Evolutionary conservation across 2,113 vertebrate species (phyloP).

Genomic region (Tragelaphus buxtoni): DNA sequence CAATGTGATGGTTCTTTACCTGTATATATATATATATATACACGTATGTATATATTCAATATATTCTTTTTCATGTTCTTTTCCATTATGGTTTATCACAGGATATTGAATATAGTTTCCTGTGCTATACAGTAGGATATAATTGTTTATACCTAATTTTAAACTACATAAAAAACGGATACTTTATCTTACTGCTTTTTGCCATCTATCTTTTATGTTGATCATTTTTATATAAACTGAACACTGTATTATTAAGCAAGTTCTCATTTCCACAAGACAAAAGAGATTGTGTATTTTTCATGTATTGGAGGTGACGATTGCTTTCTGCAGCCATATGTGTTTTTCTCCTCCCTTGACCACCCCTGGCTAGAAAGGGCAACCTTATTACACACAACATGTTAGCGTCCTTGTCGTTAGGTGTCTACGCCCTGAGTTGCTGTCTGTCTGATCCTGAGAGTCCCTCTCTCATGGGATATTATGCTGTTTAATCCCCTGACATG

Average conservation of each 20-base stretch:
- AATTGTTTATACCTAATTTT: no score
- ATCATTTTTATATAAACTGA: not conserved
- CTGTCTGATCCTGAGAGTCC: not conserved
- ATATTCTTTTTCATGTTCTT: not conserved
- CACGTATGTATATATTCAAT: not conserved
- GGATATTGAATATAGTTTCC: not conserved
- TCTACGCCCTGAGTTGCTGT: not conserved
- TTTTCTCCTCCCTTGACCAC: not conserved
- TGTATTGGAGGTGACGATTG: not conserved
- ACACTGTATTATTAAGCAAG: not conserved
- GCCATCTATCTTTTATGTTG: not conserved
- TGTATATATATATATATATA: accelerated
- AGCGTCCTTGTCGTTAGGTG: accelerated
- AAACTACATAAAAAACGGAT: not conserved
- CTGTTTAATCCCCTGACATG: not conserved
- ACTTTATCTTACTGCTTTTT: not conserved
- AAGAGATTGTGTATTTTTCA: not conserved
- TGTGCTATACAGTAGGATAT: not conserved
- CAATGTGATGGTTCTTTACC: not conserved
- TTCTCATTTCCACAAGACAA: not conserved
- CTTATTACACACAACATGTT: accelerated
- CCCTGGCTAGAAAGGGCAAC: not conserved
- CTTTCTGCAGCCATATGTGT: not conserved
- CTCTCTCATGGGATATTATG: not conserved
- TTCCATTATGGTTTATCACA: not conserved